Conservation (phyloP, 2,888 invertebrate species). For the Dicyrtomina minuta region DNA sequence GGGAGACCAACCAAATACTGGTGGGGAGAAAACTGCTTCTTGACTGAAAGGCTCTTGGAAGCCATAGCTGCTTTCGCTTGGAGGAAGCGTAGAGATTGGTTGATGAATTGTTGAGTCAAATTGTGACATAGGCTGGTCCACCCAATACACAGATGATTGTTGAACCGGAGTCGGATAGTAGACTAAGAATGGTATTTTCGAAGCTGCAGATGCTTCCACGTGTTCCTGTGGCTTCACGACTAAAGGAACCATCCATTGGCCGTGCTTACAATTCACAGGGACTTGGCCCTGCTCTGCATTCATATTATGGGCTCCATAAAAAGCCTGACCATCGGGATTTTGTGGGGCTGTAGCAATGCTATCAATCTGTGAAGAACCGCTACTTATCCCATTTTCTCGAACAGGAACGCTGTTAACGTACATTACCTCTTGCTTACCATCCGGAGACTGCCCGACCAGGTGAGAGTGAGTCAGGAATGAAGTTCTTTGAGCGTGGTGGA, state of each 20-base stretch:
- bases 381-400: not conserved
- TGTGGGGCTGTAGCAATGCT: too few relatives aligned
- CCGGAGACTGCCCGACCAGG: slow-evolving; percentile 19
- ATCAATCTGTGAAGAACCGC: too few relatives aligned
- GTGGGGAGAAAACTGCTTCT: slow-evolving; percentile 32
- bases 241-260: slow-evolving; percentile 4
- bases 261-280: not conserved
- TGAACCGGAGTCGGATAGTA: slow-evolving; percentile 44
- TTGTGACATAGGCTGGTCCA: slow-evolving; percentile 24
- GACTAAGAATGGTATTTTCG: slow-evolving; percentile 13
- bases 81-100: slow-evolving; percentile 5
- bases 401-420: slow-evolving; percentile 48
- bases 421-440: slow-evolving; percentile 36
- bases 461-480: slow-evolving; percentile 53
- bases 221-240: slow-evolving; percentile 1
- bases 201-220: not conserved
- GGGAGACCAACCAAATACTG: slow-evolving; percentile 38
- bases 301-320: slow-evolving; percentile 5
- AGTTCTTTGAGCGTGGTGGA: slow-evolving; percentile 52
- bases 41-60: not conserved
- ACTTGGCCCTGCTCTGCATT: not conserved
- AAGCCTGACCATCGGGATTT: not conserved
- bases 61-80: not conserved
- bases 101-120: slow-evolving; percentile 2
- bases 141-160: slow-evolving; percentile 50